These are phyloP conservation scores for Cyprinodon tularosa DNA, from an alignment of 2,113 vertebrate genomes.

Conservation along the genomic window DNA sequence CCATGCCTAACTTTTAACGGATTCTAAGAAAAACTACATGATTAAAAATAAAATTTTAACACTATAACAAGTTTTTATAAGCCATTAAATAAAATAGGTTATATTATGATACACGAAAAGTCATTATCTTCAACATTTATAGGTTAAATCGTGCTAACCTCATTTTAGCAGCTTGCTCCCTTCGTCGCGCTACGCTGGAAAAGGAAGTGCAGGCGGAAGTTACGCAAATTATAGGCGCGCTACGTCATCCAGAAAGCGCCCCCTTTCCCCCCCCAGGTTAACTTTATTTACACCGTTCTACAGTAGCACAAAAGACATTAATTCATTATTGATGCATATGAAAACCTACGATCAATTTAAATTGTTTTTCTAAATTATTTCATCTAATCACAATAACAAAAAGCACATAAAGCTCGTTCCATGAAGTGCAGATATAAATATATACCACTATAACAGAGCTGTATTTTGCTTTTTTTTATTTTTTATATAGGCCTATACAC, in stretches of 20 bases:
- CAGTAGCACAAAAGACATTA: no score
- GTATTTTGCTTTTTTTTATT: no score
- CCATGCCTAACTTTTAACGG: accelerated
- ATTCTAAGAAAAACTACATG: background rate
- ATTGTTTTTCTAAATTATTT: no score
- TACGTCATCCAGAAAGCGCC: conserved; percentile 3
- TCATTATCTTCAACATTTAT: accelerated
- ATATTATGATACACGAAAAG: accelerated
- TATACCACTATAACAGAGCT: no score
- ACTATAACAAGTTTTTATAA: background rate
- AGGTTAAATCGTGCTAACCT: background rate
- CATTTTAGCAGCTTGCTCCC: conserved; percentile 42
- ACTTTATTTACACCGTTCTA: background rate
- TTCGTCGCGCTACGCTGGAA: conserved; percentile 33
- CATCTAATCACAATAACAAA: no score
- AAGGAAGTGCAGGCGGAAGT: conserved; percentile 64
- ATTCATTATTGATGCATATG: no score
- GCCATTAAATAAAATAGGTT: background rate
- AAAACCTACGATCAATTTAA: no score
- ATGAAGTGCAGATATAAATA: no score
- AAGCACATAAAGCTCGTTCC: no score
- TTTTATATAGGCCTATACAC: no score
- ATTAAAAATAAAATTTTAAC: background rate
- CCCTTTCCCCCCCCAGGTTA: background rate
- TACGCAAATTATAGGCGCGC: conserved; percentile 56